Conservation (phyloP, 2,797 vertebrate genomes). For the Adrianichthys oophorus region DNA sequence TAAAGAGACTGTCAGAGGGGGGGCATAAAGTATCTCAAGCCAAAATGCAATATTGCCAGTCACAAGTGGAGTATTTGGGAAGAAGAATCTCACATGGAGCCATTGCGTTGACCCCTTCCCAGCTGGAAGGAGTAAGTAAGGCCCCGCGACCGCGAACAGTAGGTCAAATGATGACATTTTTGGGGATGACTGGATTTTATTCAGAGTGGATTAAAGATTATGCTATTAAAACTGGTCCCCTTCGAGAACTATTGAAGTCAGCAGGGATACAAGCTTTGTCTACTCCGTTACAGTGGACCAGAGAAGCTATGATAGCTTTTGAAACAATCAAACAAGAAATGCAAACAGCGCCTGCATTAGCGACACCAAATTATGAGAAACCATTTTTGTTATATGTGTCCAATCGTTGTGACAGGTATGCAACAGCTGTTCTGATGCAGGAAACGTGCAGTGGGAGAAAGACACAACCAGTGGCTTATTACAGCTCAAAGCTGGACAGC, state of each 20-base stretch:
- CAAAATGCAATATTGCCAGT: neutral
- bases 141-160: neutral
- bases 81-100: neutral
- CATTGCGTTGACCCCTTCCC: neutral
- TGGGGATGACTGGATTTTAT: slow-evolving; percentile 9
- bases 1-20: neutral
- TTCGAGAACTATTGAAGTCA: neutral
- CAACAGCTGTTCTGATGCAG: no score
- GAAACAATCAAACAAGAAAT: neutral
- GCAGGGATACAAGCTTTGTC: neutral
- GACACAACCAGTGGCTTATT: no score
- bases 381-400: no score
- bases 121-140: slow-evolving; percentile 13
- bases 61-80: neutral
- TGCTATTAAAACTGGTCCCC: neutral
- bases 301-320: no score
- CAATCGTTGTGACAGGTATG: no score
- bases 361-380: no score
- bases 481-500: no score
- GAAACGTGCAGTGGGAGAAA: no score
- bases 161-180: slow-evolving; percentile 12
- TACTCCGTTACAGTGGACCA: neutral
- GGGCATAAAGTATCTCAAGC: neutral
- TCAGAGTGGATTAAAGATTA: slow-evolving; percentile 4
- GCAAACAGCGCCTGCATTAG: neutral